Percentiles rank a stretch among this genome's conserved stretches.
These are phyloP conservation scores for Lasaia peninsularis DNA, from an alignment of 1,140 invertebrate species.

Conservation along the genomic window DNA sequence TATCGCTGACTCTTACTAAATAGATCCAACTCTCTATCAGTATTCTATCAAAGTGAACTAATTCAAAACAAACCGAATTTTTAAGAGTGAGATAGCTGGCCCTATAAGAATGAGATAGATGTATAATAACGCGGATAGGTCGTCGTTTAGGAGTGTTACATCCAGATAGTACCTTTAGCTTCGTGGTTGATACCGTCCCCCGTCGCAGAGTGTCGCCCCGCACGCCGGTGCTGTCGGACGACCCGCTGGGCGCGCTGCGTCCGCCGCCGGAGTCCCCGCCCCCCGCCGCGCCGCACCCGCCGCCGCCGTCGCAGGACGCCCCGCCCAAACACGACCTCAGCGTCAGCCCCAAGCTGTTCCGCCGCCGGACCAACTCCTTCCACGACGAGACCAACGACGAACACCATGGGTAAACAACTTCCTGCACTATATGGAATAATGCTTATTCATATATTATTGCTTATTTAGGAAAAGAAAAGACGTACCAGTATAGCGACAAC, in stretches of 20 bases:
- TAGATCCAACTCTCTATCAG: too few relatives aligned
- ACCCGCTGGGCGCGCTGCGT: slow-evolving; percentile 90
- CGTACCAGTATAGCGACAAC: too few relatives aligned
- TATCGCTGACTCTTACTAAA: too few relatives aligned
- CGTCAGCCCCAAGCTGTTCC: slow-evolving; percentile 79
- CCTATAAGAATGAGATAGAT: too few relatives aligned
- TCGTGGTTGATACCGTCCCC: background rate
- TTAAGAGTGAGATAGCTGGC: too few relatives aligned
- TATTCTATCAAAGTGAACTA: too few relatives aligned
- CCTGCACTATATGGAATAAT: slow-evolving; percentile 23
- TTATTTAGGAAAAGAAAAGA: too few relatives aligned
- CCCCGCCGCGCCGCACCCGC: slow-evolving; percentile 26
- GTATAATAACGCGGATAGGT: too few relatives aligned
- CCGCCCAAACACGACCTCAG: slow-evolving; percentile 61
- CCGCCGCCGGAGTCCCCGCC: background rate
- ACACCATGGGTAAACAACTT: slow-evolving; percentile 57
- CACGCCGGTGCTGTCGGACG: slow-evolving; percentile 92
- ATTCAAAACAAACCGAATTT: too few relatives aligned
- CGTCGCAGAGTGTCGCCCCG: slow-evolving; percentile 80
- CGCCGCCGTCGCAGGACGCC: slow-evolving; percentile 32
- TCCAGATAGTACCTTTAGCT: too few relatives aligned
- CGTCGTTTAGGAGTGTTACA: too few relatives aligned
- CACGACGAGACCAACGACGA: slow-evolving; percentile 68
- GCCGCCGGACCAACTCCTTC: slow-evolving; percentile 79
- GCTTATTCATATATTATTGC: too few relatives aligned